Evolutionary conservation across 2,888 invertebrate genomes (phyloP).

Genomic region (Latheticus oryzae): DNA sequence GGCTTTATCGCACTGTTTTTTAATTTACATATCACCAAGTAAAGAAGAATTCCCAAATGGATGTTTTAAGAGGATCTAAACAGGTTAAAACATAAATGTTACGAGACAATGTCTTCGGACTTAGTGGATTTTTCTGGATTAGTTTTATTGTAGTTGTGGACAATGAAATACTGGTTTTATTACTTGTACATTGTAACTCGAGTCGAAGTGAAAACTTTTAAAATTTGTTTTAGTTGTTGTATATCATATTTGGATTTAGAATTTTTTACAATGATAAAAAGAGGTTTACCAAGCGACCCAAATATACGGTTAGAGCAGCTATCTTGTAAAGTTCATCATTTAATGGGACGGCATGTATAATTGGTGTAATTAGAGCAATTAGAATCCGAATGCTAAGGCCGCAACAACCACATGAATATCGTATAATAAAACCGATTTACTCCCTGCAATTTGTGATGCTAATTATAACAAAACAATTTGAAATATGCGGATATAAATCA

Average conservation of each 20-base stretch:
- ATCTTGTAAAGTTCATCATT: conserved; percentile 37
- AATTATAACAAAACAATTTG: conserved; percentile 38
- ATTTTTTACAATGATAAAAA: conserved; percentile 30
- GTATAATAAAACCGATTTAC: conserved; percentile 41
- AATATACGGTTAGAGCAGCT: conserved; percentile 11
- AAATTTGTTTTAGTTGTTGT: conserved; percentile 28
- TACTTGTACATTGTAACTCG: conserved; percentile 39
- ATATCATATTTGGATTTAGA: conserved; percentile 29
- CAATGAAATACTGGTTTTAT: conserved; percentile 40
- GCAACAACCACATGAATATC: conserved; percentile 39
- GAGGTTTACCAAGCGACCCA: not conserved
- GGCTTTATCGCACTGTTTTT: too few species aligned
- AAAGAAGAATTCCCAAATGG: too few species aligned
- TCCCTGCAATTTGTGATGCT: conserved; percentile 33
- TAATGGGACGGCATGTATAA: conserved; percentile 37
- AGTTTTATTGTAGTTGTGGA: conserved; percentile 35
- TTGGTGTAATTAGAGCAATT: conserved; percentile 40
- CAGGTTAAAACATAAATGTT: conserved; percentile 15
- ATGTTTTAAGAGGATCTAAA: conserved; percentile 9
- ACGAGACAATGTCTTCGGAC: conserved; percentile 20
- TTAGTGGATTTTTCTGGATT: conserved; percentile 35
- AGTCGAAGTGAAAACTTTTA: conserved; percentile 30
- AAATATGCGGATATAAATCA: conserved; percentile 33
- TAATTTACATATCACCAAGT: too few species aligned
- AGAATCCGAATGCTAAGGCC: conserved; percentile 38